Conservation (phyloP, 2,113 vertebrate genomes). For the Taxidea taxus region DNA sequence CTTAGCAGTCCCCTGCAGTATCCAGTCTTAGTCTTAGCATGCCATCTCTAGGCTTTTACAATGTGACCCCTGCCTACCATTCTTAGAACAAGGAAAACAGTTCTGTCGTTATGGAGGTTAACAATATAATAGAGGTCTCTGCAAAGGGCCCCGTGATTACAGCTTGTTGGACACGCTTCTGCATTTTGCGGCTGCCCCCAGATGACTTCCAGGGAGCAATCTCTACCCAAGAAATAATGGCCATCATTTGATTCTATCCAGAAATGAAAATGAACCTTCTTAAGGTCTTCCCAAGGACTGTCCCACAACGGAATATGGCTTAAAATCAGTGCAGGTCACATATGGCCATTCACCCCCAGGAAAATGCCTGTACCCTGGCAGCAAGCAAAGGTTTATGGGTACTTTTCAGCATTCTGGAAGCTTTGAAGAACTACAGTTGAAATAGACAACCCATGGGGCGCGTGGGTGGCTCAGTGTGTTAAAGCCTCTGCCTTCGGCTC, state of each 20-base stretch:
- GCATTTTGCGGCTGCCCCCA: background rate
- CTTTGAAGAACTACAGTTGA: background rate
- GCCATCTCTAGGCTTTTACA: background rate
- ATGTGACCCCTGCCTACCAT: background rate
- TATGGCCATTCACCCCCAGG: background rate
- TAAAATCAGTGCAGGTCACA: background rate
- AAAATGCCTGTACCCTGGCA: background rate
- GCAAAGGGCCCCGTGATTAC: background rate
- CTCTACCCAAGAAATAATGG: background rate
- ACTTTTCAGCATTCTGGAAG: background rate
- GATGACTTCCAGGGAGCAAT: background rate
- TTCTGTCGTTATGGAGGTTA: background rate
- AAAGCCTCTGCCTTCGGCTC: too few relatives aligned
- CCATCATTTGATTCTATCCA: background rate
- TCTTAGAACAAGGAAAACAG: background rate
- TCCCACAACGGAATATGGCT: background rate
- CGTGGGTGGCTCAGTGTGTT: too few relatives aligned
- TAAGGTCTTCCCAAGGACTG: background rate
- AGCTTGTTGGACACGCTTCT: background rate
- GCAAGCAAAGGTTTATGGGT: background rate
- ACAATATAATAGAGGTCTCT: background rate
- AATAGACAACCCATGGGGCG: background rate
- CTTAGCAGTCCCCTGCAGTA: background rate
- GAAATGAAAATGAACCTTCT: background rate
- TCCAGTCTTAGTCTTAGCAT: background rate